phyloP scores from a whole-genome alignment of 2,888 invertebrate species.

The Megaustenia siamemsis region DNA sequence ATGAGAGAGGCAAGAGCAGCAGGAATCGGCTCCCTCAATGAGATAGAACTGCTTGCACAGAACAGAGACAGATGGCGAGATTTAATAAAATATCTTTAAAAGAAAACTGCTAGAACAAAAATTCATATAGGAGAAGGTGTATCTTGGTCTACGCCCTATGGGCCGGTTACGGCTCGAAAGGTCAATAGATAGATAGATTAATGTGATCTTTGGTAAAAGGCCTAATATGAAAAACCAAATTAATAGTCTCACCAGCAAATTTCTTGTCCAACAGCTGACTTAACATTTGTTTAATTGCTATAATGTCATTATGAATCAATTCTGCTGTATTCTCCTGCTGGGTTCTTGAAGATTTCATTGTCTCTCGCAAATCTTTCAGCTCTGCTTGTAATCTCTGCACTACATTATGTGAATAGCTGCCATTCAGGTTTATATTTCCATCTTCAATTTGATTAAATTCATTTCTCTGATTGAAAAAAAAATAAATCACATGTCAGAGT shows the following conservation, averaged over 20 bases:
- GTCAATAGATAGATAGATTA: too few species aligned
- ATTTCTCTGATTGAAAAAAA: too few species aligned
- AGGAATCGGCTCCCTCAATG: too few species aligned
- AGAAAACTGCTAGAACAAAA: too few species aligned
- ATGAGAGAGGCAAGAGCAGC: too few species aligned
- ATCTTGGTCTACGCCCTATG: too few species aligned
- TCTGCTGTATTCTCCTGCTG: slow-evolving; percentile 66
- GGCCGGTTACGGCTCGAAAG: too few species aligned
- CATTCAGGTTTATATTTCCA: background rate
- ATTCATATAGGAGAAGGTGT: too few species aligned
- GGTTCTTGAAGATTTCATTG: slow-evolving; percentile 61
- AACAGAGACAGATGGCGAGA: too few species aligned
- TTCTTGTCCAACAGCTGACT: slow-evolving; percentile 44
- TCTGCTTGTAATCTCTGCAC: slow-evolving; percentile 26
- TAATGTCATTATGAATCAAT: slow-evolving; percentile 67
- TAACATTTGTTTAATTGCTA: slow-evolving; percentile 60
- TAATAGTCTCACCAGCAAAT: background rate
- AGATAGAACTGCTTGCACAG: too few species aligned
- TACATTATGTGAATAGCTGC: background rate
- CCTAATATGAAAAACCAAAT: background rate
- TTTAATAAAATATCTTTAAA: too few species aligned
- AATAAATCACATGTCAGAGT: too few species aligned
- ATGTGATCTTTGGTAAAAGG: background rate
- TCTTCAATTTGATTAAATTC: background rate
- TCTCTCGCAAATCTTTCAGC: slow-evolving; percentile 60